Evolutionary conservation across 2,113 vertebrate genomes (phyloP).

Genomic region (Gnathonemus echidnorhynchus): DNA sequence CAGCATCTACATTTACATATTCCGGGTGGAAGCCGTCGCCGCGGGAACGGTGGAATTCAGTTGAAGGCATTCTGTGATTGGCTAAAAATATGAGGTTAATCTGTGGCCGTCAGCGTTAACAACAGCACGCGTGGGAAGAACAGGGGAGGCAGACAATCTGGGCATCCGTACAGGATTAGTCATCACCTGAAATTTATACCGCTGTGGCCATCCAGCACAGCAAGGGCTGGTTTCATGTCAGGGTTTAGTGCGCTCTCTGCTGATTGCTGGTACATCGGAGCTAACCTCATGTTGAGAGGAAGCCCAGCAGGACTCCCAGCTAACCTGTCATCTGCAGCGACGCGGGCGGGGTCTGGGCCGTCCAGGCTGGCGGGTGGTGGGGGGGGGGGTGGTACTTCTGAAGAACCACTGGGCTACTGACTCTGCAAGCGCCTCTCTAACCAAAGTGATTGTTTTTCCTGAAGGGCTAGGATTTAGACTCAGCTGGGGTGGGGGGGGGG

Average conservation of each 20-base stretch:
- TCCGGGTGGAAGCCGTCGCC: neutral
- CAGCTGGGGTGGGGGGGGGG: neutral
- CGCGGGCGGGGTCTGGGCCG: conserved; percentile 27
- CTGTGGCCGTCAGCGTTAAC: conserved; percentile 50
- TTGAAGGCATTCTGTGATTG: neutral
- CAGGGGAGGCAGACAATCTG: neutral
- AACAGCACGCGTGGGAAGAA: conserved; percentile 24
- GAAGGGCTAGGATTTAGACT: neutral
- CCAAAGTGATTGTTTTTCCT: neutral
- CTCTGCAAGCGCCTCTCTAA: neutral
- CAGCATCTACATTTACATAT: neutral
- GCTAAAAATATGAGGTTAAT: conserved; percentile 33
- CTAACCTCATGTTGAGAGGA: conserved; percentile 8
- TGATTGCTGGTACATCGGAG: neutral
- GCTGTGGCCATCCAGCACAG: neutral
- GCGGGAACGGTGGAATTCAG: neutral
- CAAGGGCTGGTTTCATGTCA: conserved; percentile 3
- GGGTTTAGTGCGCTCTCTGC: neutral
- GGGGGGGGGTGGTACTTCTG: neutral
- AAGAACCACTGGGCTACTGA: neutral
- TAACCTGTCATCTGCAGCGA: conserved; percentile 23
- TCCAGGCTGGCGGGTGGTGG: neutral
- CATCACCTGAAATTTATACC: conserved; percentile 8
- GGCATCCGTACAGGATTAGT: conserved; percentile 5
- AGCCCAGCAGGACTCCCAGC: neutral